Percentiles rank a stretch among this genome's conserved stretches.
Evolutionary conservation across 2,888 invertebrate species (phyloP).

Genomic region (Drosophila maculinotata): DNA sequence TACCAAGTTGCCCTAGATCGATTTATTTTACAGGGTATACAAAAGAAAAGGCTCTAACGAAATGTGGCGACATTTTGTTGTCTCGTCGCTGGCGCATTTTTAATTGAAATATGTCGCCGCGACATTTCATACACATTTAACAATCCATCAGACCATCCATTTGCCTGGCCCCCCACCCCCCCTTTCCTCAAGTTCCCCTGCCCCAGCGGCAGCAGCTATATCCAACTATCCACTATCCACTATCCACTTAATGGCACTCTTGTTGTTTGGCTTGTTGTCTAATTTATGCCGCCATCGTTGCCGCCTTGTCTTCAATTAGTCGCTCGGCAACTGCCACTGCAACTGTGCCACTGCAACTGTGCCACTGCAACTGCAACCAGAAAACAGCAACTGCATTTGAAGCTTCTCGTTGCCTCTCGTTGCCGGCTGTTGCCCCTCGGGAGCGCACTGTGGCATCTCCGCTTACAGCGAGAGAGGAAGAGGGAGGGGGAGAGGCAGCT

Average conservation of each 20-base stretch:
- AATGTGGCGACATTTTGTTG: constrained; percentile 10
- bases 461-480: constrained; percentile 42
- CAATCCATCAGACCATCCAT: constrained; percentile 66
- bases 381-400: neutral
- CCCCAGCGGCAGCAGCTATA: no score
- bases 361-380: no score
- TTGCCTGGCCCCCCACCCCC: neutral
- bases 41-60: neutral
- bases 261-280: constrained; percentile 40
- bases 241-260: constrained; percentile 66
- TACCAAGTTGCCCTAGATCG: no score
- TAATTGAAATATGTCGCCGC: constrained; percentile 74
- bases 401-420: constrained; percentile 1
- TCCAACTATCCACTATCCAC: neutral
- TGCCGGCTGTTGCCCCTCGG: constrained; percentile 53
- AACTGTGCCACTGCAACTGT: constrained; percentile 21
- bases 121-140: constrained; percentile 67
- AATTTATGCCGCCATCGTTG: constrained; percentile 69
- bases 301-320: constrained; percentile 76
- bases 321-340: constrained; percentile 47
- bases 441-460: constrained; percentile 48
- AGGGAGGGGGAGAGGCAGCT: no score
- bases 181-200: neutral
- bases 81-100: constrained; percentile 40
- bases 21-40: constrained; percentile 5